These are phyloP conservation scores for Pandemis heparana DNA, from an alignment of 2,888 invertebrate species.

Conservation along the genomic window DNA sequence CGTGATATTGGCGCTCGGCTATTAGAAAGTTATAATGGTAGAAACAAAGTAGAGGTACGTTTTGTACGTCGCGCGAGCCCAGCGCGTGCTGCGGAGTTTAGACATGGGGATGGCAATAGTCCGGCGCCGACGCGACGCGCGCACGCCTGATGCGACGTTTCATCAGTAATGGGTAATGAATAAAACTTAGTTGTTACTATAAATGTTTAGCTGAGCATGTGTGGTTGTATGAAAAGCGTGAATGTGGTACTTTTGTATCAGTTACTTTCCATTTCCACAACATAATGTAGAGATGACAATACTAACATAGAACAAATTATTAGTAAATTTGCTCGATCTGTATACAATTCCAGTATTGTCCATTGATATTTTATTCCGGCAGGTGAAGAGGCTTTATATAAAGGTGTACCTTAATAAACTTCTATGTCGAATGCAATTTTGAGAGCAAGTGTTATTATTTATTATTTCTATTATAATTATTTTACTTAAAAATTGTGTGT, in stretches of 20 bases:
- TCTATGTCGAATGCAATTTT: slow-evolving; percentile 71
- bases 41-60: slow-evolving; percentile 12
- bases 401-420: slow-evolving; percentile 58
- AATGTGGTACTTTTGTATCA: slow-evolving; percentile 77
- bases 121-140: slow-evolving; percentile 68
- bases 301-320: slow-evolving; percentile 52
- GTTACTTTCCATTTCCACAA: slow-evolving; percentile 67
- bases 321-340: slow-evolving; percentile 46
- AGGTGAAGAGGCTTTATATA: slow-evolving; percentile 56
- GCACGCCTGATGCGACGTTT: slow-evolving; percentile 73
- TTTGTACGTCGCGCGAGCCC: slow-evolving; percentile 13
- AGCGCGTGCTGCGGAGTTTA: neutral
- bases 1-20: slow-evolving; percentile 77
- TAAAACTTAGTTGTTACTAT: slow-evolving; percentile 83
- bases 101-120: slow-evolving; percentile 57
- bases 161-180: slow-evolving; percentile 78
- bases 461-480: slow-evolving; percentile 80
- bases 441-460: slow-evolving; percentile 80
- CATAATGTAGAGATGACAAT: slow-evolving; percentile 58
- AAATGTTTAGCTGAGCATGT: slow-evolving; percentile 84
- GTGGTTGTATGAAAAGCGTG: slow-evolving; percentile 80
- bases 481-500: slow-evolving; percentile 87
- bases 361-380: slow-evolving; percentile 67
- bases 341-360: slow-evolving; percentile 56
- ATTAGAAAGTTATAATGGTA: slow-evolving; percentile 50